phyloP scores from a whole-genome alignment of 2,888 invertebrate species.

The Plagodis pulveraria region DNA sequence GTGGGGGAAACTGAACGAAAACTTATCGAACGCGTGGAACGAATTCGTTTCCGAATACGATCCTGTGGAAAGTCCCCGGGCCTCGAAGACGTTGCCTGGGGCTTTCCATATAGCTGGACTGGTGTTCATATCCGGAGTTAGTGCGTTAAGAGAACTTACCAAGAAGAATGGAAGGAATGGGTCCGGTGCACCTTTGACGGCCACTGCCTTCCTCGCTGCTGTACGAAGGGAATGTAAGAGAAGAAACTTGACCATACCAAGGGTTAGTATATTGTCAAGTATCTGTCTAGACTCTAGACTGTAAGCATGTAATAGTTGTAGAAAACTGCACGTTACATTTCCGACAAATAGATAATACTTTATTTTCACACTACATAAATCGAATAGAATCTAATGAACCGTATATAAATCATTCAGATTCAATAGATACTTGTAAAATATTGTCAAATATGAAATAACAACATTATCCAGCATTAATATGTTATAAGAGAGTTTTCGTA shows the following conservation, averaged over 20 bases:
- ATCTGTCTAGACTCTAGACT: not conserved
- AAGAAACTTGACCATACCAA: conserved; percentile 69
- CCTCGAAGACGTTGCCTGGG: conserved; percentile 85
- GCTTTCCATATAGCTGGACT: conserved; percentile 87
- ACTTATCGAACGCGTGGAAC: conserved; percentile 91
- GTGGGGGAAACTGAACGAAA: conserved; percentile 87
- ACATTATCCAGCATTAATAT: too few species aligned
- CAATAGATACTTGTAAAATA: too few species aligned
- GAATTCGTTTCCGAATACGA: conserved; percentile 92
- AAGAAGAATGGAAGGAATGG: conserved; percentile 73
- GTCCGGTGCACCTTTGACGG: conserved; percentile 71
- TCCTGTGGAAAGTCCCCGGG: conserved; percentile 89
- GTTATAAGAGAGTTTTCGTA: too few species aligned
- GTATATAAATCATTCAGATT: too few species aligned
- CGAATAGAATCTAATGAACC: too few species aligned
- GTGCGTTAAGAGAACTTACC: conserved; percentile 86
- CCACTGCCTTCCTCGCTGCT: conserved; percentile 70
- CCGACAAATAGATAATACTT: too few species aligned
- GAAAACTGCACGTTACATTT: too few species aligned
- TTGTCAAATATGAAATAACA: too few species aligned
- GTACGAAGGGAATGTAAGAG: conserved; percentile 70
- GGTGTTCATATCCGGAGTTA: conserved; percentile 86
- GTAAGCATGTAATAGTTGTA: too few species aligned
- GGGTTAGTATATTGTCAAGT: not conserved
- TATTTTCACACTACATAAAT: too few species aligned